Evolutionary conservation across 2,113 vertebrate species (phyloP).

Genomic region (Eidolon helvum): DNA sequence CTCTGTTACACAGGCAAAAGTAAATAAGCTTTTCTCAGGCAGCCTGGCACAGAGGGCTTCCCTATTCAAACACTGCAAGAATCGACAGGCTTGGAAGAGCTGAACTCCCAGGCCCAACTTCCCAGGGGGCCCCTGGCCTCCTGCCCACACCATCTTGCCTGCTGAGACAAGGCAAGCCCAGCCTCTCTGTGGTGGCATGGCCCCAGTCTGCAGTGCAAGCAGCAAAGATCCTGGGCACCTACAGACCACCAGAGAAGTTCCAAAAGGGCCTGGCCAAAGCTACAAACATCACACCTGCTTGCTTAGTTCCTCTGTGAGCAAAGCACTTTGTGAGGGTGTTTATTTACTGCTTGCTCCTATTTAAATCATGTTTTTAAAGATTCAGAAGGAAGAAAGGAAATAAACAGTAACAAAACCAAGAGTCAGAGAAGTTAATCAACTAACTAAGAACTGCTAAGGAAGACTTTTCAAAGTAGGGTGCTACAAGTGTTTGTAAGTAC

Average conservation of each 20-base stretch:
- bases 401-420: neutral
- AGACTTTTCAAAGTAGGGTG: neutral
- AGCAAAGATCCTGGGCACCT: neutral
- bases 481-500: neutral
- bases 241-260: neutral
- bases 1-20: conserved; percentile 40
- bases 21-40: conserved; percentile 50
- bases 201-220: neutral
- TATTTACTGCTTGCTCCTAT: neutral
- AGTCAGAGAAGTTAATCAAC: neutral
- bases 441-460: neutral
- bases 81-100: neutral
- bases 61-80: neutral
- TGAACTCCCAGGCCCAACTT: neutral
- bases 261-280: neutral
- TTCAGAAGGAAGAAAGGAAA: neutral
- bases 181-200: neutral
- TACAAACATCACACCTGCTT: neutral
- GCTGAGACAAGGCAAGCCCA: accelerated
- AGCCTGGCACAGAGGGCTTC: neutral
- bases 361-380: neutral
- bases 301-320: neutral
- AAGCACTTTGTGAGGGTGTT: neutral
- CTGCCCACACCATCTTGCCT: neutral
- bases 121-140: neutral